A percentile compares a stretch with the other conserved stretches of the same genome.
Evolutionary conservation across 1,140 invertebrate genomes (phyloP).

Genomic region (Drosophila jambulina): DNA sequence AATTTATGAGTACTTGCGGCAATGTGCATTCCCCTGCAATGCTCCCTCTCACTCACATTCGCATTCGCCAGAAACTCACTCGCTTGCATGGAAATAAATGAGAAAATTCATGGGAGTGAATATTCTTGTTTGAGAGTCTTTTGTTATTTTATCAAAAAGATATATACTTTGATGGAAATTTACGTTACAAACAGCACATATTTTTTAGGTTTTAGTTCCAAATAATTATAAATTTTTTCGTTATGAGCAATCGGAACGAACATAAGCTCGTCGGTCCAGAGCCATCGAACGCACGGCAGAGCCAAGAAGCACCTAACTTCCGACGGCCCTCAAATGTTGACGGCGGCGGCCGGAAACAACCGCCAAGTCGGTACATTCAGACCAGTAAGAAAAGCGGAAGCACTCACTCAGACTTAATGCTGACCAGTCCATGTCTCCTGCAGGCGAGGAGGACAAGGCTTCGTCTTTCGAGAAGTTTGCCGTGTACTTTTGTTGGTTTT

Average conservation of each 20-base stretch:
- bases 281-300: background rate
- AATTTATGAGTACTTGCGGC: conserved; percentile 68
- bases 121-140: conserved; percentile 14
- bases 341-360: too few species aligned
- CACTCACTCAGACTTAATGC: too few species aligned
- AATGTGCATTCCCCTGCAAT: conserved; percentile 22
- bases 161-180: conserved; percentile 9
- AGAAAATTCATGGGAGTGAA: conserved; percentile 27
- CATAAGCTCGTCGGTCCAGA: background rate
- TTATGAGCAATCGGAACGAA: conserved; percentile 7
- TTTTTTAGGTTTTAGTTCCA: background rate
- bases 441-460: conserved; percentile 36
- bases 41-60: background rate
- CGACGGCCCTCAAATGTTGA: background rate
- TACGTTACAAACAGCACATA: conserved; percentile 9
- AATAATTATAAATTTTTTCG: conserved; percentile 5
- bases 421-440: background rate
- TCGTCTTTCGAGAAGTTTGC: conserved; percentile 89
- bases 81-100: conserved; percentile 25
- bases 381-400: conserved; percentile 15
- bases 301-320: background rate
- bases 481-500: conserved; percentile 89
- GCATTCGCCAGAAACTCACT: conserved; percentile 4
- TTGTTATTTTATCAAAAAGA: conserved; percentile 1
- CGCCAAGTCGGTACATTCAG: conserved; percentile 26